Evolutionary conservation across 2,888 invertebrate species (phyloP), one percentile per base, ranked within the genome.

Genomic region (Girardia tigrina): DNA sequence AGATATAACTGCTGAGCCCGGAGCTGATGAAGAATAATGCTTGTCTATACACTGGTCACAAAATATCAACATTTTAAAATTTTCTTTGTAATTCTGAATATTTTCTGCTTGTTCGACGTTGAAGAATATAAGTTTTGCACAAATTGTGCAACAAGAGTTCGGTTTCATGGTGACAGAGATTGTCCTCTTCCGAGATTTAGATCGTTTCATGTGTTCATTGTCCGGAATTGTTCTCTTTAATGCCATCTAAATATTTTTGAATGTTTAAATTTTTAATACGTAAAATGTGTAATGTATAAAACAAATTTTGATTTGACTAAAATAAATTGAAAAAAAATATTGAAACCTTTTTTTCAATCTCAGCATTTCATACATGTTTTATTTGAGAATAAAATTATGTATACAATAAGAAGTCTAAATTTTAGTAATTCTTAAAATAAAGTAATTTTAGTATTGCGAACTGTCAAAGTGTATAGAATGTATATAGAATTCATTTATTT

Each of bases 111-210:
- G 56, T 12, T 36, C 36, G 16, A 12, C 16, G 23, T 56, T 56
- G 2, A 56, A n/a, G 23, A 56, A 56, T 2, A 56, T 56, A 23
- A 56, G 56, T 56, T 56, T 56, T 16, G 56, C n/a, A 16, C 56
- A 56, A 56, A 56, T 56, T 56, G 56, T 56, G 23, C 56, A 56
- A 56, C 56, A 56, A n/a, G 56, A 56, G n/a, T 56, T 56, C 23
- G 56, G 8, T n/a, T 56, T 56, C n/a, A 56, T 23, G 4, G 23
- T 23, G n/a, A 56, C 56, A 56, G 56, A 56, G 4, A 56, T 12
- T 4, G 56, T 56, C 23, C 56, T 4, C n/a, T 56, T 56, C 23
- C 56, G 4, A 8, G 56, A 56, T 56, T 56, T 56, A 4, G 56
- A 20, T 56, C 56, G 56, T n/a, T 56, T 56, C n/a, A 56, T 20